Conservation (phyloP, 2,888 invertebrate species). For the Trileptium ribeirensis region DNA sequence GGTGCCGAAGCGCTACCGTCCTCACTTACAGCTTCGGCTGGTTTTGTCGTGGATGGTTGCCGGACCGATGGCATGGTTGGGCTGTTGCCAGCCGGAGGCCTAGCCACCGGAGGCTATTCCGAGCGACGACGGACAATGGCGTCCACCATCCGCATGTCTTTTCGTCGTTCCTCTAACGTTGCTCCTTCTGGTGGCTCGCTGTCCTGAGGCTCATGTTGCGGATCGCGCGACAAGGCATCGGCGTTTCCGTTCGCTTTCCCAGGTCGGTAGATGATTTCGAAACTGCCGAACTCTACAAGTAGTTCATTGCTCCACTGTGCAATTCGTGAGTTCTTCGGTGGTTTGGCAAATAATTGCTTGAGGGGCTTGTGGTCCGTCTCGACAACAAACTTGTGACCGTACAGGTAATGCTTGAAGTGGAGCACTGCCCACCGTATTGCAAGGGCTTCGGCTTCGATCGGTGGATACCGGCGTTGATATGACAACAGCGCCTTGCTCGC, state of each 20-base stretch:
- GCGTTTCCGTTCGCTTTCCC: conserved; percentile 52
- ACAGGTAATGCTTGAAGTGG: conserved; percentile 27
- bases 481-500: conserved; percentile 36
- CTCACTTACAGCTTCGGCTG: no score
- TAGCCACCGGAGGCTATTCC: no score
- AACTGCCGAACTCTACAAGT: conserved; percentile 46
- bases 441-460: conserved; percentile 38
- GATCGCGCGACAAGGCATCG: conserved; percentile 47
- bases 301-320: conserved; percentile 54
- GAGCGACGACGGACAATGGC: no score
- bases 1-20: no score
- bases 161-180: no score
- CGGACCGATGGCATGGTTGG: no score
- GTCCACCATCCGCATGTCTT: no score
- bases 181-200: neutral
- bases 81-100: no score
- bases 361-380: conserved; percentile 30
- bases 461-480: conserved; percentile 35
- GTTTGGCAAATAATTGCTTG: conserved; percentile 34
- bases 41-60: neutral
- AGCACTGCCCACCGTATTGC: conserved; percentile 36
- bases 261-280: conserved; percentile 51
- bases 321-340: conserved; percentile 52
- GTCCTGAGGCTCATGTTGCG: neutral
- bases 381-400: conserved; percentile 14